Conservation (phyloP, 2,113 vertebrate genomes). For the Paramisgurnus dabryanus region DNA sequence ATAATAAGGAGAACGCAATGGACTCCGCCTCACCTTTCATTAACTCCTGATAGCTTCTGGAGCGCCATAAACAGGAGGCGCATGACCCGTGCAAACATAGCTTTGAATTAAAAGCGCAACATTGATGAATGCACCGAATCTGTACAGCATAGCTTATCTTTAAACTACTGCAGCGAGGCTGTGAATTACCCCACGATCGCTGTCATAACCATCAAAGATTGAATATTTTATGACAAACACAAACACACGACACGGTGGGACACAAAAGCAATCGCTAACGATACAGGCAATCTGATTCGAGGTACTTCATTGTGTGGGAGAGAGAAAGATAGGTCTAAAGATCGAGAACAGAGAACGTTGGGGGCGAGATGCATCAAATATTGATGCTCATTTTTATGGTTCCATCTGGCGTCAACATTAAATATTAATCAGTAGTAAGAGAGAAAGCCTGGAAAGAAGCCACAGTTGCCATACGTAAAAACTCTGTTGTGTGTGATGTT, state of each 20-base stretch:
- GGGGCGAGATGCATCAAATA: slow-evolving; percentile 47
- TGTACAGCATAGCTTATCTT: neutral
- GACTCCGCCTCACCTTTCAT: slow-evolving; percentile 6
- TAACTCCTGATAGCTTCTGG: neutral
- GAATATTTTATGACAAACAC: slow-evolving; percentile 32
- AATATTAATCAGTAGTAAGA: slow-evolving; percentile 45
- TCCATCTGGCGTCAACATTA: slow-evolving; percentile 47
- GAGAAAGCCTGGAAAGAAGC: slow-evolving; percentile 4
- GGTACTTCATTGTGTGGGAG: neutral
- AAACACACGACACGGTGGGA: neutral
- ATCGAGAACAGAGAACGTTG: slow-evolving; percentile 25
- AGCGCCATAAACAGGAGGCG: neutral
- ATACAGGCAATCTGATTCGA: neutral
- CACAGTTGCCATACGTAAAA: neutral
- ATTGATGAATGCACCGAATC: neutral
- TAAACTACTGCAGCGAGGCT: neutral
- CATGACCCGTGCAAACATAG: neutral
- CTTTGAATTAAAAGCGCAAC: neutral
- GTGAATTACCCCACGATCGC: neutral
- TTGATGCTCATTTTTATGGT: slow-evolving; percentile 53
- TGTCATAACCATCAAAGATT: slow-evolving; percentile 9
- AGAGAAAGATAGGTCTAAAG: slow-evolving; percentile 21
- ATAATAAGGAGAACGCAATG: neutral
- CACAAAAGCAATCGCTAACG: slow-evolving; percentile 8
- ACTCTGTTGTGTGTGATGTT: neutral